Evolutionary conservation across 2,797 vertebrate species (phyloP).

Genomic region (Crax fasciolata): DNA sequence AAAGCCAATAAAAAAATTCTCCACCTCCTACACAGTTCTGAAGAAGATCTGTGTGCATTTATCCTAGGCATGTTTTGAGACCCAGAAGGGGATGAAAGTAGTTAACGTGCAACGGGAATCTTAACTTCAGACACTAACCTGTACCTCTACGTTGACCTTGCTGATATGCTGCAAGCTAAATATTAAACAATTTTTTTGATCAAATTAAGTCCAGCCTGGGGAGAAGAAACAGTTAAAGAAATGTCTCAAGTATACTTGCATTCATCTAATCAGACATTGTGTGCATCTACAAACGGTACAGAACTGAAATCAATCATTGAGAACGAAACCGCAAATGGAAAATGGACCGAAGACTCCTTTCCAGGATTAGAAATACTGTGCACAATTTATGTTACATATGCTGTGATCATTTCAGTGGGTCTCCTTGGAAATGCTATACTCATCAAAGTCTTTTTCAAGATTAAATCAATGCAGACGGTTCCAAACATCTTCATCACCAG

Average conservation of each 20-base stretch:
- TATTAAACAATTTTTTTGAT: background rate
- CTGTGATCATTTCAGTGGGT: conserved; percentile 86
- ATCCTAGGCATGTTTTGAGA: conserved; percentile 76
- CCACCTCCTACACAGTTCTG: conserved; percentile 82
- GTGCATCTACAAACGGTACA: conserved; percentile 72
- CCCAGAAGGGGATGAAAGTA: conserved; percentile 66
- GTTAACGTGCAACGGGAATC: conserved; percentile 15
- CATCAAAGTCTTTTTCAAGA: conserved; percentile 88
- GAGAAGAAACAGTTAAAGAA: conserved; percentile 74
- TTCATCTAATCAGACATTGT: conserved; percentile 78
- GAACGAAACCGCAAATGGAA: conserved; percentile 73
- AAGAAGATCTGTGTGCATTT: conserved; percentile 75
- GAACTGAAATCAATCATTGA: conserved; percentile 65
- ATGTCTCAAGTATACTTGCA: conserved; percentile 76
- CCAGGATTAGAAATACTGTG: conserved; percentile 83
- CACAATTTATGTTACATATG: conserved; percentile 81
- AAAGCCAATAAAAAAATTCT: conserved; percentile 80
- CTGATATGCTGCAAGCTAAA: background rate
- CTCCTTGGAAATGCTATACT: conserved; percentile 87
- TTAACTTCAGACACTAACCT: conserved; percentile 17
- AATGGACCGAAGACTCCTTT: conserved; percentile 73
- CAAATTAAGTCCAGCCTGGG: conserved; percentile 43
- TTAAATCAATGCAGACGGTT: conserved; percentile 88
- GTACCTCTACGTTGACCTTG: conserved; percentile 20
- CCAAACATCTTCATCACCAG: conserved; percentile 89